A percentile compares a stretch with the other conserved stretches of the same genome.
These are phyloP conservation scores for Oreocharis arfaki DNA, from an alignment of 2,113 vertebrate species.

Conservation along the genomic window DNA sequence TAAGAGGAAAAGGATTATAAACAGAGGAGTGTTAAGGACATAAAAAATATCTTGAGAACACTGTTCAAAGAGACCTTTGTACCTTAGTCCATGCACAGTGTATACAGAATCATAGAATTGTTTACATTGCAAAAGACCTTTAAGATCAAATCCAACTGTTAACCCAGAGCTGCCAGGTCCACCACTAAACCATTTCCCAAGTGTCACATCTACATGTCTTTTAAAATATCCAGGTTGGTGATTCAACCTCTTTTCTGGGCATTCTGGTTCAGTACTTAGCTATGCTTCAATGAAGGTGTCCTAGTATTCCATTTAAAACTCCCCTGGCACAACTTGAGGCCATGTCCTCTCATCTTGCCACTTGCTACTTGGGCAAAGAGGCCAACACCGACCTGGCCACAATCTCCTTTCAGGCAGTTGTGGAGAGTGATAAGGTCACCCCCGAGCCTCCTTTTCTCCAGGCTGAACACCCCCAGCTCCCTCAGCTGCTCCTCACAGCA, in stretches of 20 bases:
- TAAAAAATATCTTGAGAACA: background rate
- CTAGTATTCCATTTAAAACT: background rate
- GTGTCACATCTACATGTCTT: accelerated
- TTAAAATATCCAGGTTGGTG: background rate
- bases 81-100: background rate
- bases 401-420: accelerated
- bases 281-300: background rate
- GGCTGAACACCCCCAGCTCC: background rate
- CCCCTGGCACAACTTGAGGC: background rate
- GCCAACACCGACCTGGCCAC: accelerated
- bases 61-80: background rate
- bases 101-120: background rate
- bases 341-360: background rate
- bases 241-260: background rate
- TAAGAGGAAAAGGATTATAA: background rate
- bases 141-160: background rate
- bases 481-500: background rate
- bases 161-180: background rate
- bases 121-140: background rate
- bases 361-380: background rate
- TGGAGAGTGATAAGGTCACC: accelerated
- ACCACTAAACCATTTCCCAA: background rate
- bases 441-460: background rate
- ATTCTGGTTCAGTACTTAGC: background rate
- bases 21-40: background rate